Evolutionary conservation across 1,140 invertebrate genomes (phyloP).

Genomic region (Pogonus chalceus): DNA sequence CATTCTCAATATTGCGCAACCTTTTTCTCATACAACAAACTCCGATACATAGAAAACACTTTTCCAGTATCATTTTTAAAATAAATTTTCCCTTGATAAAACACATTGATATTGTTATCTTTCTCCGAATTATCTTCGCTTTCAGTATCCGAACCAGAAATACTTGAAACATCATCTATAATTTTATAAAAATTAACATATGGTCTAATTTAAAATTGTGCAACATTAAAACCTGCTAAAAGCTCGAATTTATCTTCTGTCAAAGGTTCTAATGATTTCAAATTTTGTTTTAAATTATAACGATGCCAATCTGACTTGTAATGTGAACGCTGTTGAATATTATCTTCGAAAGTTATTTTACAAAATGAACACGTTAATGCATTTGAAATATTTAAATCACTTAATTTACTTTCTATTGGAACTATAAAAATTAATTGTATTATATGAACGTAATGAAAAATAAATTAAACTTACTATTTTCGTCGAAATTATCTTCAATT

Average conservation of each 20-base stretch:
- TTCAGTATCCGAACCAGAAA: conserved; percentile 62
- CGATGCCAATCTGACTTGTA: conserved; percentile 64
- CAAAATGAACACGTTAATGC: conserved; percentile 46
- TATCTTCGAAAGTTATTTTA: conserved; percentile 38
- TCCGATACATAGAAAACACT: conserved; percentile 63
- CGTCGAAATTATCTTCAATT: not conserved
- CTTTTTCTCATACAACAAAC: conserved; percentile 56
- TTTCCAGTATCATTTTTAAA: conserved; percentile 55
- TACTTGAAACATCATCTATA: conserved; percentile 62
- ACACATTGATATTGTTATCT: conserved; percentile 41
- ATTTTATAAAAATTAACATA: conserved; percentile 9
- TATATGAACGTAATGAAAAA: too few species aligned
- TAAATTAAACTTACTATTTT: not conserved
- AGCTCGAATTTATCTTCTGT: conserved; percentile 46
- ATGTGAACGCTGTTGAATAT: conserved; percentile 43
- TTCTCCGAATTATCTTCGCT: conserved; percentile 38
- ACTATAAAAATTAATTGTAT: too few species aligned
- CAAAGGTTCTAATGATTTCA: conserved; percentile 43
- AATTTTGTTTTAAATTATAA: conserved; percentile 58
- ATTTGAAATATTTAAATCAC: conserved; percentile 25
- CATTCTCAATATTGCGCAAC: conserved; percentile 28
- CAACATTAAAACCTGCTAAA: conserved; percentile 29
- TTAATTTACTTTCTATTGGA: too few species aligned
- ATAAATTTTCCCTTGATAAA: conserved; percentile 58
- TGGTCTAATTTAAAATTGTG: conserved; percentile 1